Percentiles rank a stretch among this genome's conserved stretches.
Evolutionary conservation across 2,888 invertebrate species (phyloP).

Genomic region (Zygaena filipendulae): DNA sequence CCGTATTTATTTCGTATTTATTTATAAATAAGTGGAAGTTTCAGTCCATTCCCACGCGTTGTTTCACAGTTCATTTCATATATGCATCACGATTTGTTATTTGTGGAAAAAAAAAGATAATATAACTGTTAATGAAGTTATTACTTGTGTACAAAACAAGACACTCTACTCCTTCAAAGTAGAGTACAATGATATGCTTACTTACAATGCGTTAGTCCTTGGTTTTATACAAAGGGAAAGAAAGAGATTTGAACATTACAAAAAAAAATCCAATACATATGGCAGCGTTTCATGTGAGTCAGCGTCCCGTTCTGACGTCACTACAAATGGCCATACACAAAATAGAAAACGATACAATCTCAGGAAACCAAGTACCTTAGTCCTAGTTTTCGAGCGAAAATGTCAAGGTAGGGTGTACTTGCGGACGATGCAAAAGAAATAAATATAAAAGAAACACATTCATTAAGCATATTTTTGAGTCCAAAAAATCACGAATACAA

Average conservation of each 20-base stretch:
- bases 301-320: conserved; percentile 49
- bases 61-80: conserved; percentile 34
- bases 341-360: conserved; percentile 30
- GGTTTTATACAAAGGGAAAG: conserved; percentile 30
- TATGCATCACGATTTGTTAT: conserved; percentile 31
- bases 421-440: conserved; percentile 52
- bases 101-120: conserved; percentile 30
- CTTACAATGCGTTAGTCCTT: conserved; percentile 49
- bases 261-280: conserved; percentile 16
- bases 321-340: conserved; percentile 23
- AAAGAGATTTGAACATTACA: conserved; percentile 21
- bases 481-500: conserved; percentile 48
- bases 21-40: no score
- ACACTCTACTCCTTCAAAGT: no score
- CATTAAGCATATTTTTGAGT: conserved; percentile 51
- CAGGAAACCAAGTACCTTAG: conserved; percentile 48
- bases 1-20: no score
- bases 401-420: conserved; percentile 66
- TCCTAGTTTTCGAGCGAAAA: conserved; percentile 49
- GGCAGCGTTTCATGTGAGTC: no score
- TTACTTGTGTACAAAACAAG: no score
- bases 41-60: conserved; percentile 36
- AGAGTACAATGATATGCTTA: no score
- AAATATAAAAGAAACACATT: conserved; percentile 55
- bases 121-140: no score